A percentile compares a stretch with the other conserved stretches of the same genome.
Conservation (phyloP, 2,113 vertebrate genomes). For the Atrichornis clamosus region DNA sequence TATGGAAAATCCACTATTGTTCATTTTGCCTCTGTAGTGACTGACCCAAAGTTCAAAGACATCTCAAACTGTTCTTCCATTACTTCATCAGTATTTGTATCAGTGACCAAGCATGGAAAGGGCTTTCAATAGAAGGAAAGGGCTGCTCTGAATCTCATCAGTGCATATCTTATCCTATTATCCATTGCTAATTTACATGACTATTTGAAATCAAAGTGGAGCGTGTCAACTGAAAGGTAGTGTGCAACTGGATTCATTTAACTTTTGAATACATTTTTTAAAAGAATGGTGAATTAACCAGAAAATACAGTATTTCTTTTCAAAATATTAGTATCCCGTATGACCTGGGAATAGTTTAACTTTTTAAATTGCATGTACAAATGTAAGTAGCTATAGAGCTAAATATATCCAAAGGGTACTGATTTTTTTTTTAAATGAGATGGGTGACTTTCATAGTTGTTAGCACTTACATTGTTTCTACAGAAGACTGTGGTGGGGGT, state of each 20-base stretch:
- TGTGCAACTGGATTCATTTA: not conserved
- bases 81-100: not conserved
- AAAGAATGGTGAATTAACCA: not conserved
- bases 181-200: not conserved
- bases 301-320: not conserved
- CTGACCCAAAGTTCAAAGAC: not conserved
- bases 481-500: not conserved
- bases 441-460: not conserved
- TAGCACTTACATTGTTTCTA: constrained; percentile 5
- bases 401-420: not conserved
- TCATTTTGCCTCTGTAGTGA: not conserved
- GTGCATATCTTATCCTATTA: not conserved
- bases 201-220: not conserved
- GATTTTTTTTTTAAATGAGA: not conserved
- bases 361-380: not conserved
- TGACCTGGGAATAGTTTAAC: not conserved
- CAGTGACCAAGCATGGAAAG: not conserved
- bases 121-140: not conserved
- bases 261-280: not conserved
- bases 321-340: not conserved
- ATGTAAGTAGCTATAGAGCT: not conserved
- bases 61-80: not conserved
- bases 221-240: not conserved
- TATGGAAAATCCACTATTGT: not conserved
- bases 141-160: not conserved